These are phyloP conservation scores for Zoanthus solanderi DNA, from an alignment of 92 coral and sea anemone species.

Conservation along the genomic window DNA sequence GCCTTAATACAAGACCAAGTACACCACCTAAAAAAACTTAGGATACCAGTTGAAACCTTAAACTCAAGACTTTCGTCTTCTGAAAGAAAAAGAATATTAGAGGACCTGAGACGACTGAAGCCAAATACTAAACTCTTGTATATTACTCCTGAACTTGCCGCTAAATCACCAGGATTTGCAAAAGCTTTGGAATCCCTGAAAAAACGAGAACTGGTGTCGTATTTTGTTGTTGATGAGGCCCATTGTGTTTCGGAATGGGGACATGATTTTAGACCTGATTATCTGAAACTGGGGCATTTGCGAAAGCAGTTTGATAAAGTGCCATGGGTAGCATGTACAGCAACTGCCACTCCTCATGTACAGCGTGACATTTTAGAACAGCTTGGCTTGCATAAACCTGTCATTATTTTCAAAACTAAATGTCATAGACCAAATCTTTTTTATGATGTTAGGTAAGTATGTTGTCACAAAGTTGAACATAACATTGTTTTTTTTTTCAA, in stretches of 20 bases:
- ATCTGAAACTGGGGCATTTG: conserved; percentile 80
- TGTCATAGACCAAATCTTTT: conserved; percentile 89
- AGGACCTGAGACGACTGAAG: conserved; percentile 71
- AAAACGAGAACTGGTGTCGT: conserved; percentile 75
- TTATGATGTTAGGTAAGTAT: conserved; percentile 92
- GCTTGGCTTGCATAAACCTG: conserved; percentile 73
- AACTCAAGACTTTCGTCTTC: conserved; percentile 82
- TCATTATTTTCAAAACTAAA: conserved; percentile 75
- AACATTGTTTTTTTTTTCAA: neutral
- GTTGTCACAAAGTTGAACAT: no score
- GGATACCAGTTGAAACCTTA: conserved; percentile 79
- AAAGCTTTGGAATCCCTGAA: conserved; percentile 70
- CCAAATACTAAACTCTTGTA: conserved; percentile 87
- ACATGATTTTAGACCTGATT: conserved; percentile 96
- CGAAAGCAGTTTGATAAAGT: conserved; percentile 68
- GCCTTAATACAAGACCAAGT: conserved; percentile 97
- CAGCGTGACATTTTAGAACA: conserved; percentile 81
- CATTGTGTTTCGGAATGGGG: conserved; percentile 99
- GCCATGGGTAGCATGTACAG: conserved; percentile 89
- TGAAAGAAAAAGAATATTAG: conserved; percentile 76
- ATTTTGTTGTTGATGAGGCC: conserved; percentile 93
- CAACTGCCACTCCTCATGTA: conserved; percentile 96
- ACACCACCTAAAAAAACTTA: conserved; percentile 65
- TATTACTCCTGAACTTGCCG: conserved; percentile 94
- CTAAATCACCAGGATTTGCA: conserved; percentile 84